A percentile compares a stretch with the other conserved stretches of the same genome.
Evolutionary conservation across 2,113 vertebrate species (phyloP).

Genomic region (Nanorana parkeri): DNA sequence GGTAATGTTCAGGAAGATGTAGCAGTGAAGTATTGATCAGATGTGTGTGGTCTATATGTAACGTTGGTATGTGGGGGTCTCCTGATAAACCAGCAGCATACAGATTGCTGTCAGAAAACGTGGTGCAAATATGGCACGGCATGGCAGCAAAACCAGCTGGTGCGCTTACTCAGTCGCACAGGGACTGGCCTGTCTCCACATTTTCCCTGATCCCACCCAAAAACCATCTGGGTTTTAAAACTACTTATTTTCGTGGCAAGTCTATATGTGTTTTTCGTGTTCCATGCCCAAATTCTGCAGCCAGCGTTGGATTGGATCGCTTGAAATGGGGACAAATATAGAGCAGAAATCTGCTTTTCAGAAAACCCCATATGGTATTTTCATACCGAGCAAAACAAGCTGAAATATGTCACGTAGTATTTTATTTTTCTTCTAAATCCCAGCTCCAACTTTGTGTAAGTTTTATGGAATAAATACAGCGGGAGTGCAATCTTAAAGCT

Average conservation of each 20-base stretch:
- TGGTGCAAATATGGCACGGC: not conserved
- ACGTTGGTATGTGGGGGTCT: not conserved
- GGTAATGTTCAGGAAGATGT: no score
- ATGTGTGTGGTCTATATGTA: no score
- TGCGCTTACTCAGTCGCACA: constrained; percentile 20
- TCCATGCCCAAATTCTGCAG: constrained; percentile 46
- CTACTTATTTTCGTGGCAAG: not conserved
- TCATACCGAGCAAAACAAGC: constrained; percentile 11
- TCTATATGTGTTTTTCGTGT: not conserved
- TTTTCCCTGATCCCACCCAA: constrained; percentile 3
- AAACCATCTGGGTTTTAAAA: constrained; percentile 32
- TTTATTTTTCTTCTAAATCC: not conserved
- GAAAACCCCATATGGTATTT: constrained; percentile 22
- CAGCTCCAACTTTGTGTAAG: no score
- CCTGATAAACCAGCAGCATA: constrained; percentile 1
- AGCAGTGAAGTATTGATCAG: no score
- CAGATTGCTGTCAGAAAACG: constrained; percentile 31
- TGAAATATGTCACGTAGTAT: not conserved
- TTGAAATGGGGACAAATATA: not conserved
- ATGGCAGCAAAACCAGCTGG: constrained; percentile 23
- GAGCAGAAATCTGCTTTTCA: not conserved
- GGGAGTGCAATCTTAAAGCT: no score
- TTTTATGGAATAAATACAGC: no score
- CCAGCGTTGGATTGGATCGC: not conserved
- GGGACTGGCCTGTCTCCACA: constrained; percentile 5